phyloP scores from a whole-genome alignment of 2,113 vertebrate species.

The Thoracochromis brauschi region DNA sequence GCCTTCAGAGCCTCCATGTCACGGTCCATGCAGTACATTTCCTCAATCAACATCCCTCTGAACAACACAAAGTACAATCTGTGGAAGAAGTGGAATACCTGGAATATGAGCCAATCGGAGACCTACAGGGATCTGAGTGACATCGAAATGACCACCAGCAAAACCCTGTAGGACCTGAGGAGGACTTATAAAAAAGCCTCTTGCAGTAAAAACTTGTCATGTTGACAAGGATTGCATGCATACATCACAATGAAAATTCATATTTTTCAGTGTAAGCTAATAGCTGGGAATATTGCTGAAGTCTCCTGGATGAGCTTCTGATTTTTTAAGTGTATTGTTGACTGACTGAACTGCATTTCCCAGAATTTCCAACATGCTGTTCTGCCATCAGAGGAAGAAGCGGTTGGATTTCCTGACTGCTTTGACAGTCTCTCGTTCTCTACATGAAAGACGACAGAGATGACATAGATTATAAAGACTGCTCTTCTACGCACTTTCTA shows the following conservation, averaged over 20 bases:
- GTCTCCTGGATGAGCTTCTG: neutral
- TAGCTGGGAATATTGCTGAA: neutral
- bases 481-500: neutral
- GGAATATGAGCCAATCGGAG: neutral
- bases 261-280: neutral
- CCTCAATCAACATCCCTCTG: neutral
- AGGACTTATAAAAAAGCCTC: neutral
- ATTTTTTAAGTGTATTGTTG: neutral
- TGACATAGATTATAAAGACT: neutral
- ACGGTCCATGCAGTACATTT: neutral
- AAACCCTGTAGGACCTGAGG: neutral
- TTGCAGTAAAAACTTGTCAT: neutral
- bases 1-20: neutral
- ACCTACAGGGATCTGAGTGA: neutral
- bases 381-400: neutral
- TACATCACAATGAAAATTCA: neutral
- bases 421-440: neutral
- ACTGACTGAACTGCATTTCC: neutral
- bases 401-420: neutral
- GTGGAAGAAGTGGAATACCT: neutral
- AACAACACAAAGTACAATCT: neutral
- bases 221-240: neutral
- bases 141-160: neutral
- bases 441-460: neutral
- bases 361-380: neutral